Evolutionary conservation across 2,888 invertebrate genomes (phyloP), one percentile per base, ranked within the genome.

Genomic region (Pandemis corylana): DNA sequence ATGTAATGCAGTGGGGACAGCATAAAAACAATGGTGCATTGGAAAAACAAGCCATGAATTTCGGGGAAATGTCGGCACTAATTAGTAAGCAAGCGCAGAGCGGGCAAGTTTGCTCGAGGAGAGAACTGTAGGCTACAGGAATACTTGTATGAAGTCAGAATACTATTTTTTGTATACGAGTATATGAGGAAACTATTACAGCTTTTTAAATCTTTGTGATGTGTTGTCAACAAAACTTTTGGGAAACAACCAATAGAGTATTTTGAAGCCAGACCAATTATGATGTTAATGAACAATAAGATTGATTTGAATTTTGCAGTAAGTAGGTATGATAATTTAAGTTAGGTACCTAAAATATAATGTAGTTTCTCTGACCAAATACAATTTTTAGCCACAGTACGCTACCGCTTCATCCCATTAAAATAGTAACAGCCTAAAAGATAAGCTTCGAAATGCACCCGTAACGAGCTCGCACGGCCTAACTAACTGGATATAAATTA

Each of bases 401-500:
- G 44, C 49, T 46, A 61, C 28, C 71, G 20, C 68, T 64, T 53
- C 76, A 7, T 42, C 71, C 77, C 71, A 28, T 74, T 72, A 72
- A 67, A 75, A 64, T 73, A 69, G 71, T 72, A 44, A 67, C 69
- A 69, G 56, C 63, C 49, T 59, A 77, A 77, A 15, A 49, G 73
- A 83, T 83, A 83, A 79, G 78, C 76, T 81, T 82, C 80, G 82
- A 86, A 87, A 86, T 84, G 85, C 85, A 83, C 82, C 77, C 80
- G 80, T 88, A 89, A 89, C 87, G 87, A 88, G 86, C 82, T 83
- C 77, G 79, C 84, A 81, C 77, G 77, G 83, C 81, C 80, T 81
- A 82, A 79, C 78, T 85, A 81, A 80, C 80, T 73, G 68, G 76
- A 75, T 80, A 78, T 83, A 81, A 81, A 81, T 80, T 80, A 76